Evolutionary conservation across 2,797 vertebrate species (phyloP).

Genomic region (Oryzias dopingdopingensis): DNA sequence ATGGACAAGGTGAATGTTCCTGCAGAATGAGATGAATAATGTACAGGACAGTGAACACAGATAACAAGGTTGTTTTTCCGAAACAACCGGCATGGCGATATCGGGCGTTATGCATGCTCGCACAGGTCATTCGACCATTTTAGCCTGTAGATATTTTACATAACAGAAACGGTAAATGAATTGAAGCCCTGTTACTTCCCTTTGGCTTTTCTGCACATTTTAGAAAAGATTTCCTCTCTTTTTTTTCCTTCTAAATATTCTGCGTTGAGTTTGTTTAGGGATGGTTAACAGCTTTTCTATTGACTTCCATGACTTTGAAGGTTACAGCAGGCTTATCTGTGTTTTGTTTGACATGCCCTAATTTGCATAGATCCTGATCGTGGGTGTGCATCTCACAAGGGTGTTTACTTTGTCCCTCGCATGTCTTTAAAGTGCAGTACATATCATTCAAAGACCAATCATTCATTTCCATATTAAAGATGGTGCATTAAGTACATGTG

Average conservation of each 20-base stretch:
- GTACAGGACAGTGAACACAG: neutral
- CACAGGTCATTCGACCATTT: conserved; percentile 2
- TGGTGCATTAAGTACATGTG: conserved; percentile 2
- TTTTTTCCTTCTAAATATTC: conserved; percentile 3
- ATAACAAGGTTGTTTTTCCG: neutral
- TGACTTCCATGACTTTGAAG: conserved; percentile 59
- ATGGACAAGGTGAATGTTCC: conserved; percentile 18
- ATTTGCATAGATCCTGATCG: conserved; percentile 64
- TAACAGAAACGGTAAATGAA: neutral
- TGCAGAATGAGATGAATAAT: conserved; percentile 4
- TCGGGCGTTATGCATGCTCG: neutral
- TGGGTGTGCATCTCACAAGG: conserved; percentile 38
- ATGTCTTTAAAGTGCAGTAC: conserved; percentile 33
- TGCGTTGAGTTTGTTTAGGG: conserved; percentile 4
- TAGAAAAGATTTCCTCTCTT: conserved; percentile 5
- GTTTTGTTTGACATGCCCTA: conserved; percentile 47
- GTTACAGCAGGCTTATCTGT: conserved; percentile 54
- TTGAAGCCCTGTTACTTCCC: conserved; percentile 1
- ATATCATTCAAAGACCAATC: conserved; percentile 18
- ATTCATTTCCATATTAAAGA: conserved; percentile 21
- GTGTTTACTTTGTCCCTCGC: conserved; percentile 32
- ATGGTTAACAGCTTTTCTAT: conserved; percentile 39
- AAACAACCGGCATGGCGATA: neutral
- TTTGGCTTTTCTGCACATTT: conserved; percentile 6
- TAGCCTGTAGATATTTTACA: neutral